These are phyloP conservation scores for Nothocercus nigrocapillus DNA, from an alignment of 2,113 vertebrate species.

Conservation along the genomic window DNA sequence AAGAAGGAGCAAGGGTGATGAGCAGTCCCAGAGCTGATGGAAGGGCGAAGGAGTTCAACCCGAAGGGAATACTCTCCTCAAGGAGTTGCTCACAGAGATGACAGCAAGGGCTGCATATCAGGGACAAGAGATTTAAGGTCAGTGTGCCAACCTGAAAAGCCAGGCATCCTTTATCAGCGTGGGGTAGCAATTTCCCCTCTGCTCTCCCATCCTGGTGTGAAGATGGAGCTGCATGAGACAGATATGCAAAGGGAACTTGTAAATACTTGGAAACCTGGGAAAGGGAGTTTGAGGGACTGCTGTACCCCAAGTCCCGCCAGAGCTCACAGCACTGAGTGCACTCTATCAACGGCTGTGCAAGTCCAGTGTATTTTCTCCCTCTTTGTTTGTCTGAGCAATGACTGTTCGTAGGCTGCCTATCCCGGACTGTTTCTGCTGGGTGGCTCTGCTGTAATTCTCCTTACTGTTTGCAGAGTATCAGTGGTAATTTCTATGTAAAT, in stretches of 20 bases:
- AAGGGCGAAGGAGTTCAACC: neutral
- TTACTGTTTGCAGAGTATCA: constrained; percentile 64
- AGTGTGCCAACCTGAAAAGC: neutral
- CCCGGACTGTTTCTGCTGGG: neutral
- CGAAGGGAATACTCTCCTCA: neutral
- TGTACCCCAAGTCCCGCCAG: neutral
- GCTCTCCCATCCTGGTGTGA: neutral
- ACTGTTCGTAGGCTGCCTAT: neutral
- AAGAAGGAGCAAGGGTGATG: neutral
- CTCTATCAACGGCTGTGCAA: neutral
- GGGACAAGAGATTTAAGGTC: neutral
- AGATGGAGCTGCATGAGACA: neutral
- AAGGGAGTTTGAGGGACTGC: neutral
- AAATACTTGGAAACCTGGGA: neutral
- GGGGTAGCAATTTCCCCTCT: neutral
- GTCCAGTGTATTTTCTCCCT: neutral
- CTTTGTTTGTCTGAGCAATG: neutral
- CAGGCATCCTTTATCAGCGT: neutral
- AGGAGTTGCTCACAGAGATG: neutral
- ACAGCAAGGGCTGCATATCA: neutral
- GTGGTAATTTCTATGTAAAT: constrained; percentile 77
- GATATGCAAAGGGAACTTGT: neutral
- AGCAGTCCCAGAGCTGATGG: neutral
- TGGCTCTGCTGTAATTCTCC: constrained; percentile 50
- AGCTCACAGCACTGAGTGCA: neutral